Evolutionary conservation across 2,797 vertebrate species (phyloP), one percentile per base, ranked within the genome.

Genomic region (Falco rusticolus): DNA sequence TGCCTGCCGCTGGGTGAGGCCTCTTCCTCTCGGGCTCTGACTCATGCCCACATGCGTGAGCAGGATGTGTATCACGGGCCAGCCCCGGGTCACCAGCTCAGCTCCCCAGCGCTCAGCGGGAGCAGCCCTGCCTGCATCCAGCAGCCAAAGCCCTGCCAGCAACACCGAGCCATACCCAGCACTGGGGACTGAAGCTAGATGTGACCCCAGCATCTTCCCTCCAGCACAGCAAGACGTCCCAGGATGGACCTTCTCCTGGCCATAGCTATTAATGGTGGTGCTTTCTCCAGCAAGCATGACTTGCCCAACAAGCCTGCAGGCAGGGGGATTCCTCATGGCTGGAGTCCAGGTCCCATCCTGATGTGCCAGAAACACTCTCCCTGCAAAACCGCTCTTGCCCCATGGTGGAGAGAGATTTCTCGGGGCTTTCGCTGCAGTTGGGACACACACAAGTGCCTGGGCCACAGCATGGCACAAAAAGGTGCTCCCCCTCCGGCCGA

Each of bases 51-150:
- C 94, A 93, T 96, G 96, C 19, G 9, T 92, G 96, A 85, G 92
- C 92, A 97, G 96, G 96, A 96, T 96, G 95, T 96, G 94, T 96
- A 90, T 95, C 96, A 96, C 13, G 7, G 95, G 87, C 96, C 84
- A 77, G 89, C 9, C 50, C 64, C 5, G 1, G 87, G 92, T 79
- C 93, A 91, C 61, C 70, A 70, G 85, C 90, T 78, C 54, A 2
- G 64, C 57, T 53, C 57, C 34, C 54, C 16, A 0, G 91, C 4
- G 0, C 84, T 45, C 60, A 12, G 33, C 1, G 0, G 71, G 72
- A 81, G 48, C 66, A 87, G 89, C 74, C 26, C 68, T 91, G 88
- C 79, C 88, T 13, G 29, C 0, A 0, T 28, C 53, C 7, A 0
- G 41, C 84, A 53, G 75, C n/a, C 53, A 19, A 53, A 94, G n/a